Conservation (phyloP, 2,888 invertebrate species). For the Epistrophella euchroma region DNA sequence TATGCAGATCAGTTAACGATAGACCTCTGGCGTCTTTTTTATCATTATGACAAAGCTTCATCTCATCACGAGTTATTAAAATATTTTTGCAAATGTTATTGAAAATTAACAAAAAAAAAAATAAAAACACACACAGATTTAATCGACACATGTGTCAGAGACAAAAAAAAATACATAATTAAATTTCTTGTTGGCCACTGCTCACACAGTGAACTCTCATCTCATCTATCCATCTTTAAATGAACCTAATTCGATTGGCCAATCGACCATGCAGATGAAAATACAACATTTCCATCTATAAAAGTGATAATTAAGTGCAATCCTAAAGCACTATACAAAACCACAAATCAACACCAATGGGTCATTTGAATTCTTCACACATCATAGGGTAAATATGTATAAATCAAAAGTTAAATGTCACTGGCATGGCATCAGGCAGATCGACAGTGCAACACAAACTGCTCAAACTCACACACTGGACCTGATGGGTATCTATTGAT, state of each 20-base stretch:
- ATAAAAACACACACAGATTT: neutral
- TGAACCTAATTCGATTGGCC: slow-evolving; percentile 49
- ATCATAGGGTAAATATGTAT: slow-evolving; percentile 56
- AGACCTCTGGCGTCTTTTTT: slow-evolving; percentile 17
- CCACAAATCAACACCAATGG: slow-evolving; percentile 58
- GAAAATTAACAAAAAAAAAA: neutral
- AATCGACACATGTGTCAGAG: slow-evolving; percentile 37
- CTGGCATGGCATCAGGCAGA: slow-evolving; percentile 20
- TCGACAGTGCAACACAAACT: slow-evolving; percentile 41
- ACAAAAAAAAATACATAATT: slow-evolving; percentile 41
- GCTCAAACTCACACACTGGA: slow-evolving; percentile 34
- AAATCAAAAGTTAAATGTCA: slow-evolving; percentile 74
- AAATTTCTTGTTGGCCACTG: slow-evolving; percentile 23
- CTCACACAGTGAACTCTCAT: neutral
- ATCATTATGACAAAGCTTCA: slow-evolving; percentile 13
- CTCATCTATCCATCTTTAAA: slow-evolving; percentile 21
- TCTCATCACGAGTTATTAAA: slow-evolving; percentile 11
- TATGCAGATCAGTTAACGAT: slow-evolving; percentile 39
- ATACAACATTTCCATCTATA: slow-evolving; percentile 37
- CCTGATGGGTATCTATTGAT: neutral
- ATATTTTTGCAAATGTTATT: slow-evolving; percentile 31
- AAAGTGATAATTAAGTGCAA: slow-evolving; percentile 65
- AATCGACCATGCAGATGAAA: slow-evolving; percentile 22
- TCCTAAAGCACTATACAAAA: slow-evolving; percentile 35
- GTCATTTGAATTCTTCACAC: slow-evolving; percentile 62